phyloP scores from a whole-genome alignment of 2,797 vertebrate genomes.

The Ctenosaura bakeri region DNA sequence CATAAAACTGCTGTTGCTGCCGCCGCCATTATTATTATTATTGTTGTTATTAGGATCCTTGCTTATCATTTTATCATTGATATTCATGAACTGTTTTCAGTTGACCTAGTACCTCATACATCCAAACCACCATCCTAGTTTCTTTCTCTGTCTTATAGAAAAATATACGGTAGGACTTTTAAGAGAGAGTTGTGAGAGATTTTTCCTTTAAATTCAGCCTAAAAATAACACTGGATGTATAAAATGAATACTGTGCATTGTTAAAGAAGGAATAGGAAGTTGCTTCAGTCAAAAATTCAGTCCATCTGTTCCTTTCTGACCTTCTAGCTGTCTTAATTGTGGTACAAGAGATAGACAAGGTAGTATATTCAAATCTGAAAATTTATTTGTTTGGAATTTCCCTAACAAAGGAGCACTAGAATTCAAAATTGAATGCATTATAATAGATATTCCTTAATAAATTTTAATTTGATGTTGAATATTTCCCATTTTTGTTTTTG shows the following conservation, averaged over 20 bases:
- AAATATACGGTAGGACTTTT: not conserved
- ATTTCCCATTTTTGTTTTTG: not conserved
- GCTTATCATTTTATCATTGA: not conserved
- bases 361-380: not conserved
- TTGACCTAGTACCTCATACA: not conserved
- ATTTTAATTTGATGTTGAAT: not conserved
- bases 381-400: not conserved
- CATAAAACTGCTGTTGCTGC: not conserved
- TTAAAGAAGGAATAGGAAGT: too few relatives aligned
- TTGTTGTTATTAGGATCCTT: not conserved
- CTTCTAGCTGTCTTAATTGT: not conserved
- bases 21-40: too few relatives aligned
- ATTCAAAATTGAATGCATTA: not conserved
- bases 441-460: not conserved
- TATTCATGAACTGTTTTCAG: not conserved
- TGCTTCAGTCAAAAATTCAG: not conserved
- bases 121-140: not conserved
- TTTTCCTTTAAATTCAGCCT: not conserved
- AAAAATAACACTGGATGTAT: not conserved
- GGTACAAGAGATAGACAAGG: not conserved
- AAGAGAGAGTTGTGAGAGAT: not conserved
- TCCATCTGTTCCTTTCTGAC: not conserved
- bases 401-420: not conserved
- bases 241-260: too few relatives aligned
- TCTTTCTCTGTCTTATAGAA: not conserved